Base-by-base conservation (phyloP, 2,888 invertebrate genomes). In the Barypeithes pellucidus region DNA sequence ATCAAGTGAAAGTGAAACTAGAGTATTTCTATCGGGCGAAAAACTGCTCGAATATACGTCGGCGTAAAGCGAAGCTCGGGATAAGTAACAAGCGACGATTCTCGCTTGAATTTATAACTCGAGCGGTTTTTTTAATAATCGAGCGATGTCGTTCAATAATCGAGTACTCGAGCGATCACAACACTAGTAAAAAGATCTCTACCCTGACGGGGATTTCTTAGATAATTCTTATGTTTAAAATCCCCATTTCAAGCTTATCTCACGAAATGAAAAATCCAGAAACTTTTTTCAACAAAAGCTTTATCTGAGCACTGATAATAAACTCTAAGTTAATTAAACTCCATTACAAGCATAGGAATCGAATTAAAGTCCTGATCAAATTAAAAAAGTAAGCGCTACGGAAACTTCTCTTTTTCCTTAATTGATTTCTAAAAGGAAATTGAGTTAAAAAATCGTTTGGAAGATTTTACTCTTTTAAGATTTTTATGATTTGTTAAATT, bases 281-380 rank as follows among this genome's bases (percentile, higher is more conserved):
- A 45, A 18, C 45, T 18, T 47, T 45, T 47, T 47, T 18, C 2
- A 20, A 47, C 7, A 22, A 18, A 47, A 47, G 12, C 20, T 20
- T 47, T 47, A 47, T 47, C 47, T 20, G n/a, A 47, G 20, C 47
- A 2, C 47, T 4, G 47, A 47, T 47, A 47, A 20, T 47, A 47
- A 47, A 47, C 47, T 20, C 11, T 20, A 20, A 47, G 47, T 47
- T 22, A 47, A 47, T 47, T 47, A 47, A 47, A 47, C 47, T 47
- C 12, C 20, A 20, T 47, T 47, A 47, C 18, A 7, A 47, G 47
- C 20, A 20, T 18, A 20, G 11, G 18, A 20, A 47, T 47, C 20
- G 22, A 47, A 47, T 47, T 47, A 11, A 1, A 20, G n/a, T 1
- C 0, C 20, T 47, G 9, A 20, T 47, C 47, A 8, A 20, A 20